phyloP scores from a whole-genome alignment of 2,888 invertebrate species.

The Megaustenia siamemsis region DNA sequence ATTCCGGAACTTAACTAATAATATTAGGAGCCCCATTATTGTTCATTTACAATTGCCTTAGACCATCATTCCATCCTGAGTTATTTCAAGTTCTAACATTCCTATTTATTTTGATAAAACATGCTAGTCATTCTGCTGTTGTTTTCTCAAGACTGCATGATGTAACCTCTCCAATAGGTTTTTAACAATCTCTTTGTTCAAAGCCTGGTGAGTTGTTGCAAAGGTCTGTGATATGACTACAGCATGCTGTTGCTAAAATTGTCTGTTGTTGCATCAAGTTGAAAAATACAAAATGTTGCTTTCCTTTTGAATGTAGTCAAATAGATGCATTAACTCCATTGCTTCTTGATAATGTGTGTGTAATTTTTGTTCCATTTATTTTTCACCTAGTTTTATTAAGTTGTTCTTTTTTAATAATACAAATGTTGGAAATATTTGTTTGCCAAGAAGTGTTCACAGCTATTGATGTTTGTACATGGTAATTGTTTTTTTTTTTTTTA shows the following conservation, averaged over 20 bases:
- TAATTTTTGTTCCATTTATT: too few relatives aligned
- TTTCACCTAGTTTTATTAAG: too few relatives aligned
- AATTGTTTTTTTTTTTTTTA: too few relatives aligned
- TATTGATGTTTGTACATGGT: too few relatives aligned
- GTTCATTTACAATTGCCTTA: conserved; percentile 4
- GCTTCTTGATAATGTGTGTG: too few relatives aligned
- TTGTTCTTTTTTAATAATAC: not conserved
- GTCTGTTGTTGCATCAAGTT: too few relatives aligned
- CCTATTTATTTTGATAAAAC: not conserved
- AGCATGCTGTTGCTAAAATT: not conserved
- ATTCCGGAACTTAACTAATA: not conserved
- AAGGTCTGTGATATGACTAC: not conserved
- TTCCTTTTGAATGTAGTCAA: too few relatives aligned
- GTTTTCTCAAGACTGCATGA: not conserved
- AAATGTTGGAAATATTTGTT: not conserved
- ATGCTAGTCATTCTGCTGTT: not conserved
- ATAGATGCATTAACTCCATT: too few relatives aligned
- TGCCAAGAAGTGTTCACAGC: not conserved
- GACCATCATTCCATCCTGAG: conserved; percentile 10
- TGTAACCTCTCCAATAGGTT: not conserved
- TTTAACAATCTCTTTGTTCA: not conserved
- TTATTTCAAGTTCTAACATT: not conserved
- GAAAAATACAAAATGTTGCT: too few relatives aligned
- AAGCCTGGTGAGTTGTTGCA: not conserved
- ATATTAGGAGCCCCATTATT: not conserved